A percentile compares a stretch with the other conserved stretches of the same genome.
These are phyloP conservation scores for Siniperca undulata DNA, from an alignment of 2,797 vertebrate genomes.

Conservation along the genomic window DNA sequence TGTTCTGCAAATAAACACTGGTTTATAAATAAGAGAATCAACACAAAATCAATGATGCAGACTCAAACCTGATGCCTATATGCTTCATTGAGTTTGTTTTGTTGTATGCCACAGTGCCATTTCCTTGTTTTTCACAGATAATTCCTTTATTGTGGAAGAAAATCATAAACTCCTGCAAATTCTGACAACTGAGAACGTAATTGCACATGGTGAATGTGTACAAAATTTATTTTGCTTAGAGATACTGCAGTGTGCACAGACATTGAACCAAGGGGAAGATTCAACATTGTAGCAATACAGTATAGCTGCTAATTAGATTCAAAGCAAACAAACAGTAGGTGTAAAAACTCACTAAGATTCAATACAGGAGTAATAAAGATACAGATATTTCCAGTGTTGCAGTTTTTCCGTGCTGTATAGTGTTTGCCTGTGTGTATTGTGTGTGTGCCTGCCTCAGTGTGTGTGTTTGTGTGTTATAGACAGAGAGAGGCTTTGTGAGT, in stretches of 20 bases:
- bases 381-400: not conserved
- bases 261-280: constrained; percentile 2
- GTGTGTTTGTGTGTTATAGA: constrained; percentile 16
- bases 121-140: not conserved
- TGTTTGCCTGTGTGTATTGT: constrained; percentile 7
- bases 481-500: constrained; percentile 19
- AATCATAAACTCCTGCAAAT: constrained; percentile 6
- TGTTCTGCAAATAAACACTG: not conserved
- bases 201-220: not conserved
- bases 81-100: constrained; percentile 36
- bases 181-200: constrained; percentile 19
- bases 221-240: constrained; percentile 15
- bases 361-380: constrained; percentile 20
- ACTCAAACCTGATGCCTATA: not conserved
- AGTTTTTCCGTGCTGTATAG: not conserved
- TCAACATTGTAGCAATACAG: constrained; percentile 13
- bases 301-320: constrained; percentile 44
- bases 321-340: constrained; percentile 40
- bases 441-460: not conserved
- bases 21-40: constrained; percentile 14
- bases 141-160: constrained; percentile 5
- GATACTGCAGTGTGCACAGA: not conserved
- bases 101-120: not conserved
- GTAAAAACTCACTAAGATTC: constrained; percentile 24
- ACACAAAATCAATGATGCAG: constrained; percentile 11